Percentiles rank a stretch among this genome's conserved stretches.
Evolutionary conservation across 2,797 vertebrate genomes (phyloP).

Genomic region (Prionace glauca): DNA sequence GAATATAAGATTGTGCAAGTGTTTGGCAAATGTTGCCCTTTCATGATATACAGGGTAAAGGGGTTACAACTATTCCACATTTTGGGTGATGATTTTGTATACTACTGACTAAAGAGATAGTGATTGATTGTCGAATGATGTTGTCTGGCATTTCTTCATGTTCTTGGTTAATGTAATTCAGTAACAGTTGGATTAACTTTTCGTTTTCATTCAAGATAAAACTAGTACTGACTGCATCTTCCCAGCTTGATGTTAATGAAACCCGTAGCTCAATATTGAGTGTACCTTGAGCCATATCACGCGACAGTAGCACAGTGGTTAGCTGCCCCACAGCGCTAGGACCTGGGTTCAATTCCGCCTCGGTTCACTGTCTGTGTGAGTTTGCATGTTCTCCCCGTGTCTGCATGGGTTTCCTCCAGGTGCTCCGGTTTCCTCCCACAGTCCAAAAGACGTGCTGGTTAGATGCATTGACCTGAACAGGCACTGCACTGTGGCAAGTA

Average conservation of each 20-base stretch:
- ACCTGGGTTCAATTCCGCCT: no score
- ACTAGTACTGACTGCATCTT: neutral
- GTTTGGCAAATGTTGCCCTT: neutral
- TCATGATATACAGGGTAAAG: neutral
- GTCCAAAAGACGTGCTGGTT: no score
- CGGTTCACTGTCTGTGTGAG: no score
- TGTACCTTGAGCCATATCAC: neutral
- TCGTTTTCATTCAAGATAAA: neutral
- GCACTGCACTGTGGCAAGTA: no score
- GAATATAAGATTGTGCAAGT: neutral
- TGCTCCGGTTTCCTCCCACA: no score
- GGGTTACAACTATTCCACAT: neutral
- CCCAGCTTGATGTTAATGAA: neutral
- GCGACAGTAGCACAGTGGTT: no score
- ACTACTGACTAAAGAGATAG: neutral
- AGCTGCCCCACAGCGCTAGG: no score
- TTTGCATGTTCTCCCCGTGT: no score
- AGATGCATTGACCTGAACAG: no score
- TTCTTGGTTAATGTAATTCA: neutral
- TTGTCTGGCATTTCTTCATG: neutral
- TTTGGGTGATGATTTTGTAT: neutral
- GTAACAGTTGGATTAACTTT: neutral
- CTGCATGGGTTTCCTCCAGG: no score
- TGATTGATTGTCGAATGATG: neutral
- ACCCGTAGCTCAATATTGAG: neutral